Conservation (phyloP, 2,888 invertebrate species). For the Eubasilissa splendida region DNA sequence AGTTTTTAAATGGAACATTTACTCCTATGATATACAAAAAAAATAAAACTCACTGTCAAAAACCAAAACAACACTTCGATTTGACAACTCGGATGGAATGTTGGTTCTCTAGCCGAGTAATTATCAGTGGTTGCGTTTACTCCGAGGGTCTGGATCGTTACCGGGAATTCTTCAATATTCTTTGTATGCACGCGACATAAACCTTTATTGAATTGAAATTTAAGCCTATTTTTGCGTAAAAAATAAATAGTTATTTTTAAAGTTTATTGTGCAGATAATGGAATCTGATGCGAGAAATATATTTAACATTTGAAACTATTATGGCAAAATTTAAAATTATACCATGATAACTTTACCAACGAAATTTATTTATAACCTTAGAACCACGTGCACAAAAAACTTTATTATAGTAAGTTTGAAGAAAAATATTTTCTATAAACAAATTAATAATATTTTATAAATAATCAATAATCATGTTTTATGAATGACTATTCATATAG, state of each 20-base stretch:
- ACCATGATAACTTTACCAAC: too few relatives aligned
- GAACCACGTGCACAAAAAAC: too few relatives aligned
- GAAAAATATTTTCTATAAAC: too few relatives aligned
- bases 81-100: conserved; percentile 56
- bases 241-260: background rate
- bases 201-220: background rate
- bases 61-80: conserved; percentile 53
- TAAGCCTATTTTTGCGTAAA: background rate
- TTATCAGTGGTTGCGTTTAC: conserved; percentile 52
- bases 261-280: too few relatives aligned
- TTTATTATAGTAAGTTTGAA: too few relatives aligned
- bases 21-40: conserved; percentile 9
- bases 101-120: conserved; percentile 46
- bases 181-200: background rate
- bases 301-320: too few relatives aligned
- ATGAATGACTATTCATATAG: too few relatives aligned
- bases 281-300: too few relatives aligned
- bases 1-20: background rate
- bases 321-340: too few relatives aligned
- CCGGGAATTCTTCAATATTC: background rate
- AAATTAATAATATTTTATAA: too few relatives aligned
- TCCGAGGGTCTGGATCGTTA: conserved; percentile 17
- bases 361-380: too few relatives aligned
- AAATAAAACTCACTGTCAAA: conserved; percentile 40
- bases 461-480: too few relatives aligned